Conservation (phyloP, 2,113 vertebrate species). For the Sisor rabdophorus region DNA sequence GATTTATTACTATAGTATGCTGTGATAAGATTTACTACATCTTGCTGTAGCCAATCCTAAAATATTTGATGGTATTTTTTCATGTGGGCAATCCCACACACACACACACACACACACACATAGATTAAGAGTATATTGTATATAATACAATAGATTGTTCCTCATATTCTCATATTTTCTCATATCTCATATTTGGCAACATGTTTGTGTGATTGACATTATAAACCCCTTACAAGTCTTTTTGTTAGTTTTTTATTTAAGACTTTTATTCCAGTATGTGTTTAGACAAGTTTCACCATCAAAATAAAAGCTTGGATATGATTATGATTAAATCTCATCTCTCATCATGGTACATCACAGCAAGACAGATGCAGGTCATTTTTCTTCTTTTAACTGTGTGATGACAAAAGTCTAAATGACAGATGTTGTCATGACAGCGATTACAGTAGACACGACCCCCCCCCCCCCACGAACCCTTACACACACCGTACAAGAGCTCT, state of each 20-base stretch:
- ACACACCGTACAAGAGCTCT: no score
- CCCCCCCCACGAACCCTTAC: no score
- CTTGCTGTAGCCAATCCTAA: no score
- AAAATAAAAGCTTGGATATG: neutral
- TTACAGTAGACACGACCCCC: neutral
- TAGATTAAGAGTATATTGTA: no score
- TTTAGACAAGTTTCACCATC: neutral
- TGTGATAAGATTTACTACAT: no score
- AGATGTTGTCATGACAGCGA: neutral
- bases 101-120: no score
- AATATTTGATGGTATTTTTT: no score
- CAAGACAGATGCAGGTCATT: neutral
- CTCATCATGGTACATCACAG: slow-evolving; percentile 11
- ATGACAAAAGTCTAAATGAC: slow-evolving; percentile 12
- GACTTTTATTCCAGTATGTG: neutral
- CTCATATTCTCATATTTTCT: no score
- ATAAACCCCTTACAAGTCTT: neutral
- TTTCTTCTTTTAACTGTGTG: neutral
- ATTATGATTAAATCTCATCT: neutral
- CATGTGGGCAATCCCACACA: no score
- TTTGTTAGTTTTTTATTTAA: slow-evolving; percentile 5
- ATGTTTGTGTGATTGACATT: neutral
- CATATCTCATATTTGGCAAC: neutral
- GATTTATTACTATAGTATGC: no score
- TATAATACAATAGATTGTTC: no score